These are phyloP conservation scores for Schizopygopsis pylzovi DNA, from an alignment of 2,797 vertebrate genomes.

Conservation along the genomic window DNA sequence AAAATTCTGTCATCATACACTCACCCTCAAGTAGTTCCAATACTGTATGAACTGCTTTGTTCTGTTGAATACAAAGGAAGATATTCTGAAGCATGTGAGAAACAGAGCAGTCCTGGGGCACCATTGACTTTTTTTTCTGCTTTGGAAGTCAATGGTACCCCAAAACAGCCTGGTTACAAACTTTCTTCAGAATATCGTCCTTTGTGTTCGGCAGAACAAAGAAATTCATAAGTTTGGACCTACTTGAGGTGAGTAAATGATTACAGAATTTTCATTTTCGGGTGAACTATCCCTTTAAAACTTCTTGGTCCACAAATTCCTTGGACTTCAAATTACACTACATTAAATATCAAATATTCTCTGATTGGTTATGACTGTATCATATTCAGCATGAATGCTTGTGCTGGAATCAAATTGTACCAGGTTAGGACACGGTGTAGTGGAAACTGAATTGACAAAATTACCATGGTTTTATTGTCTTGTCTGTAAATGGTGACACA, in stretches of 20 bases:
- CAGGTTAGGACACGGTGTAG: background rate
- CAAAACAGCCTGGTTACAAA: background rate
- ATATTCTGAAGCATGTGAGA: too few species aligned
- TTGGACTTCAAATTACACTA: background rate
- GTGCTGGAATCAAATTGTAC: background rate
- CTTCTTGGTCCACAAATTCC: background rate
- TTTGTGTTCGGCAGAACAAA: background rate
- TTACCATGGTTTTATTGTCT: slow-evolving; percentile 95
- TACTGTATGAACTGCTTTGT: too few species aligned
- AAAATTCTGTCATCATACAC: too few species aligned
- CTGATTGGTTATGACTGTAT: background rate
- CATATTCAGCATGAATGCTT: background rate
- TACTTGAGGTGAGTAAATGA: too few species aligned
- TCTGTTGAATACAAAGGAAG: too few species aligned
- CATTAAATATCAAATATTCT: background rate
- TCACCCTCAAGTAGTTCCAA: too few species aligned
- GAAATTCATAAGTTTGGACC: background rate
- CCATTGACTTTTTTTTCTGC: too few species aligned
- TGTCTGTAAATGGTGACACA: slow-evolving; percentile 90
- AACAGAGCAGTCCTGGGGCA: too few species aligned
- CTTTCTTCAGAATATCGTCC: background rate
- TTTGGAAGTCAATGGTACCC: too few species aligned
- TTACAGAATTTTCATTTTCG: too few species aligned
- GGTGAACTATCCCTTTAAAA: background rate
- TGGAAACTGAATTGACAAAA: background rate